These are phyloP conservation scores for Glomeris marginata DNA, from an alignment of 2,888 invertebrate genomes.

Conservation along the genomic window DNA sequence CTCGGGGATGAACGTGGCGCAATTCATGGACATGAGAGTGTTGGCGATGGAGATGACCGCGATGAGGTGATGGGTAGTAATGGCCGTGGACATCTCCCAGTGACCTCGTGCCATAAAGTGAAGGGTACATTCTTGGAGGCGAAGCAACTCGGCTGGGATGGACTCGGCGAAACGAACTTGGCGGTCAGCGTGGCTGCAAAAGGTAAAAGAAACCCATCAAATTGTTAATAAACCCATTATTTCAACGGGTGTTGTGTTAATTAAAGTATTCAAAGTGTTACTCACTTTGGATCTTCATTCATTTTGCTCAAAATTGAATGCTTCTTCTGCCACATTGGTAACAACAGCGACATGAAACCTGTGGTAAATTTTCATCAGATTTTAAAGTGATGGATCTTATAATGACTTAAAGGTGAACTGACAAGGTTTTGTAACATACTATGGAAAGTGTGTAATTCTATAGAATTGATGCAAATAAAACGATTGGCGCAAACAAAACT, in stretches of 20 bases:
- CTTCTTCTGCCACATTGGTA: constrained; percentile 57
- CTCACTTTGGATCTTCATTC: no score
- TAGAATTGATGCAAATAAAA: no score
- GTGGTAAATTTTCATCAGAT: constrained; percentile 1
- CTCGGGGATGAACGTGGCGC: constrained; percentile 71
- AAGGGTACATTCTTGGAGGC: constrained; percentile 60
- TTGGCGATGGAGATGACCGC: constrained; percentile 89
- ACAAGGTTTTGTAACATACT: no score
- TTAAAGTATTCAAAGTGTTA: no score
- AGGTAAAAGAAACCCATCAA: no score
- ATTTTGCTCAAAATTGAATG: background rate
- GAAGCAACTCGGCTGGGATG: constrained; percentile 44
- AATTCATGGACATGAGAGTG: constrained; percentile 95
- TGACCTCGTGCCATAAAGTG: constrained; percentile 74
- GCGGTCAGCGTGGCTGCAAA: constrained; percentile 3
- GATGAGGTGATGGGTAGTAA: constrained; percentile 90
- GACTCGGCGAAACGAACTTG: constrained; percentile 21
- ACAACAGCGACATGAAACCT: constrained; percentile 80
- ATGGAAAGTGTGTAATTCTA: no score
- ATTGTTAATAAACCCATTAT: no score
- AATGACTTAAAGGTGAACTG: no score
- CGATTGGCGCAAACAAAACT: no score
- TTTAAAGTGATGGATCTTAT: background rate
- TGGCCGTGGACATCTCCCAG: constrained; percentile 89
- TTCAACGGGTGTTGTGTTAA: no score